These are phyloP conservation scores for Poecilia velifera DNA, from an alignment of 2,797 vertebrate species.

Conservation along the genomic window DNA sequence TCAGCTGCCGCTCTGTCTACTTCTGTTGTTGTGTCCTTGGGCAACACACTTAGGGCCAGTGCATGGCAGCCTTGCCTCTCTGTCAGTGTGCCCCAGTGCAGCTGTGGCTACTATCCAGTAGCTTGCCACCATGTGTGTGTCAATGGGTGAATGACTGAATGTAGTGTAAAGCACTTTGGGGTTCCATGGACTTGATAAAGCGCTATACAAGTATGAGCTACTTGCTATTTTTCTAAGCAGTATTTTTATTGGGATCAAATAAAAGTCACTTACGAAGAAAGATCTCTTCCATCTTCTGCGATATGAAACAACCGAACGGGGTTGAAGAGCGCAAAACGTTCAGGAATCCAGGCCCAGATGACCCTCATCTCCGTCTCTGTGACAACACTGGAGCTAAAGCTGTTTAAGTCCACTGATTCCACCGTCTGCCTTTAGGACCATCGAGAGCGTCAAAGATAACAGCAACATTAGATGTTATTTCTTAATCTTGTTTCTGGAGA, in stretches of 20 bases:
- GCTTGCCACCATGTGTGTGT: too few species aligned
- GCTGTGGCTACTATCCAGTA: too few species aligned
- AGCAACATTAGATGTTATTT: not conserved
- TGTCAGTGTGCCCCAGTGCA: too few species aligned
- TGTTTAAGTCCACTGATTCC: conserved; percentile 82
- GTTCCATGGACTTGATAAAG: too few species aligned
- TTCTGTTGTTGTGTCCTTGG: too few species aligned
- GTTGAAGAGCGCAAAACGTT: conserved; percentile 87
- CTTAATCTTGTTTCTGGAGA: not conserved
- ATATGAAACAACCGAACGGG: conserved; percentile 84
- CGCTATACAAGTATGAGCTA: too few species aligned
- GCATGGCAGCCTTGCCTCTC: too few species aligned
- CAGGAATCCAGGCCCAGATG: conserved; percentile 91
- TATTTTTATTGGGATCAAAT: not conserved
- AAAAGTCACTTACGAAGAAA: conserved; percentile 80
- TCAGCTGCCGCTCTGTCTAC: too few species aligned
- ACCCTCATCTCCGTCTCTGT: conserved; percentile 86
- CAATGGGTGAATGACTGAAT: too few species aligned
- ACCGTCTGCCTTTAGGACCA: conserved; percentile 76
- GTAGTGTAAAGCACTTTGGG: too few species aligned
- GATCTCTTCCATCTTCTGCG: conserved; percentile 79
- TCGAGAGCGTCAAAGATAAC: not conserved
- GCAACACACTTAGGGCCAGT: too few species aligned
- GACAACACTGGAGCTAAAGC: conserved; percentile 83
- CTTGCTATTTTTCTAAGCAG: not conserved